A percentile compares a stretch with the other conserved stretches of the same genome.
Evolutionary conservation across 2,113 vertebrate species (phyloP).

Genomic region (Amia ocellicauda): DNA sequence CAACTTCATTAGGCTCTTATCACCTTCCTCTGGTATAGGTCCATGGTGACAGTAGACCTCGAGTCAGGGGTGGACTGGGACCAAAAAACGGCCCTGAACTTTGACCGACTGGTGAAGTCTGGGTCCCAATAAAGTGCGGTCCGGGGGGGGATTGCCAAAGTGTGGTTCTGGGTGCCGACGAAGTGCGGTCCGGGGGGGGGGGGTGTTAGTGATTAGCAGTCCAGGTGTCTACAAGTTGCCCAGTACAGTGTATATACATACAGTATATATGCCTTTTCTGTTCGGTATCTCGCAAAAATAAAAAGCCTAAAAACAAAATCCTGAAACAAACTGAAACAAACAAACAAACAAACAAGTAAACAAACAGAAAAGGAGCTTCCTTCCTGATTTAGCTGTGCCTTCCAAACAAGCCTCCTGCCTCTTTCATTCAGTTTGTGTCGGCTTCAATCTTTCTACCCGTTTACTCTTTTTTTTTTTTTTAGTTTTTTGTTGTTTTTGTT

Average conservation of each 20-base stretch:
- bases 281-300: background rate
- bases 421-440: background rate
- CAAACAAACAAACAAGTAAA: slow-evolving; percentile 6
- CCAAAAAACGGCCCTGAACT: no score
- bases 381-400: slow-evolving; percentile 4
- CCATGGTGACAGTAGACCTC: background rate
- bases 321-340: slow-evolving; percentile 10
- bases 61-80: no score
- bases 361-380: slow-evolving; percentile 2
- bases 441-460: background rate
- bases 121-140: no score
- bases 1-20: background rate
- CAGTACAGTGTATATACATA: slow-evolving; percentile 1
- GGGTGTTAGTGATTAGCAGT: no score
- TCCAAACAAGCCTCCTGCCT: slow-evolving; percentile 5
- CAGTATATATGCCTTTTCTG: background rate
- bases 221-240: no score
- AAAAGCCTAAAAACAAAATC: slow-evolving; percentile 11
- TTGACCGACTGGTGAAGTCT: no score
- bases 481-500: slow-evolving; percentile 4
- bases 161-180: no score
- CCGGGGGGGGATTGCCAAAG: no score
- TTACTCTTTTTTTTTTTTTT: slow-evolving; percentile 1
- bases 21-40: background rate
- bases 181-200: no score